These are phyloP conservation scores for Oscheius myriophilus DNA, from an alignment of 2,888 invertebrate genomes.

Conservation along the genomic window DNA sequence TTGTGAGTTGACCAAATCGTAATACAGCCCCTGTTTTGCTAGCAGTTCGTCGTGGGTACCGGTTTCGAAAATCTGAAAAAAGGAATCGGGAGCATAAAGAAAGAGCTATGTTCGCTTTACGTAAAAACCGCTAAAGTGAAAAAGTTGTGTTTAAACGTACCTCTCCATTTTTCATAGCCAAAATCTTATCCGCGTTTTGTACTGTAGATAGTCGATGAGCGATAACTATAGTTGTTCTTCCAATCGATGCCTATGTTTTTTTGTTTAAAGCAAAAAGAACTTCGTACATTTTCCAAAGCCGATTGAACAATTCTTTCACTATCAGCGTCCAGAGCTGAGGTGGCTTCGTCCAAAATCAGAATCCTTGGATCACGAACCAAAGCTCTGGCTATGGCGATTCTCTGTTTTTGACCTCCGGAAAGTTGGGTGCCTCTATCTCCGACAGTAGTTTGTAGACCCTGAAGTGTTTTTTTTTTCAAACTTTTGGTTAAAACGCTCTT, in stretches of 20 bases:
- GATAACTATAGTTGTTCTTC: conserved; percentile 73
- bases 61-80: conserved; percentile 7
- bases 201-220: conserved; percentile 74
- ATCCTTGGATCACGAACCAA: conserved; percentile 35
- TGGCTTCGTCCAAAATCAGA: conserved; percentile 77
- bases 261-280: too few relatives aligned
- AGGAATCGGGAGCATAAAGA: too few relatives aligned
- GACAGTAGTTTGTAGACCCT: conserved; percentile 68
- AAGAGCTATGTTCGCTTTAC: too few relatives aligned
- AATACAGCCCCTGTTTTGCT: conserved; percentile 12
- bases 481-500: conserved; percentile 38
- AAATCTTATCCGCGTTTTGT: conserved; percentile 74
- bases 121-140: too few relatives aligned
- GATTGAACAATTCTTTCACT: conserved; percentile 82
- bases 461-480: not conserved
- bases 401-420: conserved; percentile 71
- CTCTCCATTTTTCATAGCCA: conserved; percentile 71
- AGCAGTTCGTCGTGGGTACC: conserved; percentile 13
- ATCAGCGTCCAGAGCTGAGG: conserved; percentile 80
- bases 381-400: conserved; percentile 53
- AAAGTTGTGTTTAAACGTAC: conserved; percentile 37
- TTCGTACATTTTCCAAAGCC: conserved; percentile 55
- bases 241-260: conserved; percentile 40
- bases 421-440: conserved; percentile 72
- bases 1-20: conserved; percentile 16